These are phyloP conservation scores for Triplophysa bombifrons DNA, from an alignment of 2,797 vertebrate genomes.

Conservation along the genomic window DNA sequence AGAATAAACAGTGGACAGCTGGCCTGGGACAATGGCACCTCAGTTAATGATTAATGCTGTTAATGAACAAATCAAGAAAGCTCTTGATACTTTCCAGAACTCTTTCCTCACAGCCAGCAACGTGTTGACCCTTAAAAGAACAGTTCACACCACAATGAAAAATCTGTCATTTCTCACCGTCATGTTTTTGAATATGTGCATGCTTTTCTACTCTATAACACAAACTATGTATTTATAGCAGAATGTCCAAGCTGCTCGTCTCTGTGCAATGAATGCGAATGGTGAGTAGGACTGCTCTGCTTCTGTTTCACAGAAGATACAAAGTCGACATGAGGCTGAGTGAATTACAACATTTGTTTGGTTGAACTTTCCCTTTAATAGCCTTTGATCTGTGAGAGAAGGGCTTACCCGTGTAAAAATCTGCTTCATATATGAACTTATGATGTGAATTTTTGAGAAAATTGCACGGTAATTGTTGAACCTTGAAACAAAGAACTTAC, in stretches of 20 bases:
- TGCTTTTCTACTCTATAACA: neutral
- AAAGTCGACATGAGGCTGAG: neutral
- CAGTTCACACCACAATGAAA: neutral
- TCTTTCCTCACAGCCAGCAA: slow-evolving; percentile 63
- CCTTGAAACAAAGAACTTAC: no score
- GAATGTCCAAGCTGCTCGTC: neutral
- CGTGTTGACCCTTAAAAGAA: slow-evolving; percentile 50
- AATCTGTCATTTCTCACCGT: slow-evolving; percentile 45
- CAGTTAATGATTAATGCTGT: slow-evolving; percentile 83
- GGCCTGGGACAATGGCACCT: slow-evolving; percentile 78
- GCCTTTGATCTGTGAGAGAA: neutral
- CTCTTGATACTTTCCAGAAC: slow-evolving; percentile 66
- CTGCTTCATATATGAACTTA: neutral
- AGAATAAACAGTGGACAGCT: slow-evolving; percentile 77
- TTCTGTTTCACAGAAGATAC: neutral
- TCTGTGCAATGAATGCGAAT: no score
- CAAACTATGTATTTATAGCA: neutral
- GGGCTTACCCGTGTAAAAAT: neutral
- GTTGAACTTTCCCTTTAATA: neutral
- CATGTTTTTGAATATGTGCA: neutral
- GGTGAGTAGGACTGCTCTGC: no score
- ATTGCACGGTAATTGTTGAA: no score
- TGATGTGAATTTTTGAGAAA: neutral
- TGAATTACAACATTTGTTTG: neutral
- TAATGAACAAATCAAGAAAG: slow-evolving; percentile 72